Evolutionary conservation across 2,888 invertebrate species (phyloP), one percentile per base, ranked within the genome.

Genomic region (Drosophila acutilabella): DNA sequence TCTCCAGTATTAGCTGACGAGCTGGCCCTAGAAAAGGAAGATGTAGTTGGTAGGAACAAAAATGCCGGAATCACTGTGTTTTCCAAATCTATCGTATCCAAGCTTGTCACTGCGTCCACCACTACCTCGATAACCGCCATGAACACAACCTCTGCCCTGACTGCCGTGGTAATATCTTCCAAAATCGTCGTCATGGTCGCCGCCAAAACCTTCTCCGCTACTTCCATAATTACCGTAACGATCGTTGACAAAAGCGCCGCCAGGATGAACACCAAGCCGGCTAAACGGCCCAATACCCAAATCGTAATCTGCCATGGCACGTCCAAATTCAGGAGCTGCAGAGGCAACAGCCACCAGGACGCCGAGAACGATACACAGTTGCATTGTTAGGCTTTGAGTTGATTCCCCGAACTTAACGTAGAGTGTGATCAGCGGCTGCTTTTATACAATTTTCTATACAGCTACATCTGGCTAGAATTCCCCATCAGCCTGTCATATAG

Each of bases 341-440:
- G 77, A 52, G 7, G 75, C 83, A 50, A 60, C 69, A 41, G 69
- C 80, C 60, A 70, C 54, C 61, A 73, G 65, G 64, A 65, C 52
- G 42, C 71, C 60, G 14, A 81, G 64, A 42, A 64, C 78, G 48
- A 81, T 65, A 36, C 85, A 82, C 23, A 81, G 44, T 64, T 81
- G 85, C 81, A 82, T 86, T 16, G 52, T 77, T 58, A 51, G 45
- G 56, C 77, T 64, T 71, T 41, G 66, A 78, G 62, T 45, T 61
- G 52, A 20, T 38, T 85, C 65, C 40, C 56, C 62, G 71, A 54
- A 81, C 82, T 81, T 82, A 75, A 38, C 52, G 14, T 40, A 50
- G 4, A 41, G 20, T 20, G n/a, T 33, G 53, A 14, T 44, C 26
- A 7, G 11, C 51, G 20, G 20, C 56, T 50, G 50, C 73, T 80